A percentile compares a stretch with the other conserved stretches of the same genome.
These are phyloP conservation scores for Drosophila buzzatii DNA, from an alignment of 2,888 invertebrate species.

Conservation along the genomic window DNA sequence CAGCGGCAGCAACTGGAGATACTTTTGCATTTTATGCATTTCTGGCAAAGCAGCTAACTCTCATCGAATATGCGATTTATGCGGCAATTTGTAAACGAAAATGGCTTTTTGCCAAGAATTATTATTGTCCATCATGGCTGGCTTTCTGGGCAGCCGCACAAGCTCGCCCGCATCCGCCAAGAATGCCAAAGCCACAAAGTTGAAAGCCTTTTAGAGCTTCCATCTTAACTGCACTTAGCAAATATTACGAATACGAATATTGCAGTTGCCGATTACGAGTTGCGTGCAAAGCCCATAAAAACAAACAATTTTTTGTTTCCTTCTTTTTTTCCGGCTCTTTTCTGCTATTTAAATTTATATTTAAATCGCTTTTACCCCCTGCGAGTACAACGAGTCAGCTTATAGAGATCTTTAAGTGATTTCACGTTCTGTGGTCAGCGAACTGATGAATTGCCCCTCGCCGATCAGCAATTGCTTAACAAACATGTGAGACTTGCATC, in stretches of 20 bases:
- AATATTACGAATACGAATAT: slow-evolving; percentile 65
- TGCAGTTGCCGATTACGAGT: slow-evolving; percentile 23
- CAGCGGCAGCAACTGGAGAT: slow-evolving; percentile 15
- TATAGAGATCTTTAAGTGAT: slow-evolving; percentile 14
- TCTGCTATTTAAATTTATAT: slow-evolving; percentile 40
- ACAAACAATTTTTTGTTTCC: slow-evolving; percentile 24
- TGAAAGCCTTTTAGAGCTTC: slow-evolving; percentile 65
- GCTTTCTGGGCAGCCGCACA: slow-evolving; percentile 6
- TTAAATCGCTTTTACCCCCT: slow-evolving; percentile 29
- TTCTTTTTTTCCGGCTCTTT: slow-evolving; percentile 6
- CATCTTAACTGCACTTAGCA: slow-evolving; percentile 64
- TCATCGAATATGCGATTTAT: slow-evolving; percentile 81
- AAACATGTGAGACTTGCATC: slow-evolving; percentile 5
- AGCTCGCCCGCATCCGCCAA: slow-evolving; percentile 9
- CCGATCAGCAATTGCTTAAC: slow-evolving; percentile 1
- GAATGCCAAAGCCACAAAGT: slow-evolving; percentile 44
- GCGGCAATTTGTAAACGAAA: slow-evolving; percentile 81
- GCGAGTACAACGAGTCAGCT: slow-evolving; percentile 1
- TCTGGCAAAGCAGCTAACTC: slow-evolving; percentile 60
- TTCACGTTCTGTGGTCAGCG: slow-evolving; percentile 18
- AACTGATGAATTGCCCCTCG: slow-evolving; percentile 32
- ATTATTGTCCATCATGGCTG: slow-evolving; percentile 77
- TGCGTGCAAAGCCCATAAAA: slow-evolving; percentile 67
- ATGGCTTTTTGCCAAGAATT: slow-evolving; percentile 81
- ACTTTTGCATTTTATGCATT: slow-evolving; percentile 65